Percentiles rank a stretch among this genome's conserved stretches.
Evolutionary conservation across 2,888 invertebrate species (phyloP).

Genomic region (Cephus sareptanus): DNA sequence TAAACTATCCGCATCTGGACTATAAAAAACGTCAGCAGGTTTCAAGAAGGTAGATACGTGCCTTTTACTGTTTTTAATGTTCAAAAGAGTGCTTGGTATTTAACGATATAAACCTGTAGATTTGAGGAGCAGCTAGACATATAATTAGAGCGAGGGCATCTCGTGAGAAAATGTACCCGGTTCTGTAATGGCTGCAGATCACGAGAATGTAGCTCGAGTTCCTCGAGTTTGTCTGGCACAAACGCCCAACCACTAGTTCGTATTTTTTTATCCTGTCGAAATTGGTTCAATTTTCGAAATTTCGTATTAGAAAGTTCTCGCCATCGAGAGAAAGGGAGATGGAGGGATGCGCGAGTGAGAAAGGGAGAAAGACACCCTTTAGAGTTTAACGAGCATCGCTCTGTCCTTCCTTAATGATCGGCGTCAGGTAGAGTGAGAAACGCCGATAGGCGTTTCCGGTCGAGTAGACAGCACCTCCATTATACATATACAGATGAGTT

Average conservation of each 20-base stretch:
- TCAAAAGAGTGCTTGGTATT: slow-evolving; percentile 31
- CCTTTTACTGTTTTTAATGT: background rate
- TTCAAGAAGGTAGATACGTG: background rate
- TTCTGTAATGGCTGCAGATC: slow-evolving; percentile 55
- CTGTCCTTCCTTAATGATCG: background rate
- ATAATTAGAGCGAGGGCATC: slow-evolving; percentile 59
- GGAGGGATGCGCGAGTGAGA: background rate
- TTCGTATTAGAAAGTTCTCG: background rate
- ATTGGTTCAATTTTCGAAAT: background rate
- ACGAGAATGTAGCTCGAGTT: slow-evolving; percentile 32
- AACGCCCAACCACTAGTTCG: background rate
- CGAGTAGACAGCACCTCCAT: background rate
- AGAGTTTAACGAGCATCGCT: background rate
- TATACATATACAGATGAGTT: background rate
- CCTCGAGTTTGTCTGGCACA: background rate
- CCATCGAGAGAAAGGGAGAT: background rate
- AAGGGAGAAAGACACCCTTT: background rate
- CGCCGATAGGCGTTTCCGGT: slow-evolving; percentile 1
- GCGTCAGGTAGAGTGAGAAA: background rate
- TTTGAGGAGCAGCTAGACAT: slow-evolving; percentile 63
- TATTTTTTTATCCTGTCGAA: background rate
- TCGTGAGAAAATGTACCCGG: slow-evolving; percentile 60
- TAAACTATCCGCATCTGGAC: background rate
- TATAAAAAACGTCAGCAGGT: background rate
- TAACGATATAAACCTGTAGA: slow-evolving; percentile 58